These are phyloP conservation scores for Orientallactaga sibirica DNA, from an alignment of 2,797 vertebrate species.

Conservation along the genomic window DNA sequence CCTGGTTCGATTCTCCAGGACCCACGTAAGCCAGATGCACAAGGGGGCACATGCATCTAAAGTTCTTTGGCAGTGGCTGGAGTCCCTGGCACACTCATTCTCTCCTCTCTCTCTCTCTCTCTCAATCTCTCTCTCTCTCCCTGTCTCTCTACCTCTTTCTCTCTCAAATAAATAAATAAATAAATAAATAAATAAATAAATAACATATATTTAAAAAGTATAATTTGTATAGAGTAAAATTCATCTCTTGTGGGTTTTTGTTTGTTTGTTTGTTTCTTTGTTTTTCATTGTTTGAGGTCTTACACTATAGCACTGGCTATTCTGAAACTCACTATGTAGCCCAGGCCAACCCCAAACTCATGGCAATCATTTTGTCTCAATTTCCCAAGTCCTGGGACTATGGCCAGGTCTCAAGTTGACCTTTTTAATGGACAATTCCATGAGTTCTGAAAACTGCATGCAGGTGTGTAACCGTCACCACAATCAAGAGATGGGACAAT, in stretches of 20 bases:
- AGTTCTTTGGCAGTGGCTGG: too few species aligned
- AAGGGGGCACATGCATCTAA: too few species aligned
- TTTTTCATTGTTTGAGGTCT: neutral
- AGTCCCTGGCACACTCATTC: too few species aligned
- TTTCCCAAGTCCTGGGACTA: neutral
- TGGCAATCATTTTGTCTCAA: neutral
- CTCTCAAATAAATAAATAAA: too few species aligned
- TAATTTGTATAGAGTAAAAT: slow-evolving; percentile 9
- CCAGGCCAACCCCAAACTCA: neutral
- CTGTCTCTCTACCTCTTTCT: too few species aligned
- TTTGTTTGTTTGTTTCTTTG: neutral
- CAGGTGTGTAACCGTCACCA: neutral
- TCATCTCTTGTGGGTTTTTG: neutral
- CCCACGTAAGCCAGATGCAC: too few species aligned
- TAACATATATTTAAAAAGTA: too few species aligned
- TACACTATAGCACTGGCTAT: too few species aligned
- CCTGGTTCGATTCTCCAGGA: too few species aligned
- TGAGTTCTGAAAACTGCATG: neutral
- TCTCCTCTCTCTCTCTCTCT: too few species aligned
- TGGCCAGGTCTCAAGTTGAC: neutral
- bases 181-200: too few species aligned
- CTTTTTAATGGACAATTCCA: neutral
- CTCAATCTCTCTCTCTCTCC: too few species aligned
- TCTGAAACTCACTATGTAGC: neutral
- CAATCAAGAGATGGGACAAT: neutral